A percentile compares a stretch with the other conserved stretches of the same genome.
phyloP scores from a whole-genome alignment of 2,797 vertebrate genomes.

The Babyrousa celebensis region DNA sequence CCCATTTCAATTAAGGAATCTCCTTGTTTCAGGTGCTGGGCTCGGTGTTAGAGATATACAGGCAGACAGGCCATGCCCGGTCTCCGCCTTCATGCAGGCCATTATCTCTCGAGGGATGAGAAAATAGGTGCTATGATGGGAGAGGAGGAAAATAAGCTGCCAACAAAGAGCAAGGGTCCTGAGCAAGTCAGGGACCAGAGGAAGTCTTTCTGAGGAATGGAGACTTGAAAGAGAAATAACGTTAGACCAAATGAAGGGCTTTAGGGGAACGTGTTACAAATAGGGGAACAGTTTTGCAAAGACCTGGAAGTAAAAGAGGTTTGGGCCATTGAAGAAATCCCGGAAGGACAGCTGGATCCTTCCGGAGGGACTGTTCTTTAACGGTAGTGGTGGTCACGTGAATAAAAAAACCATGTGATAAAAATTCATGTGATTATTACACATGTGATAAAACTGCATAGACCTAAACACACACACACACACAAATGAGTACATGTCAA shows the following conservation, averaged over 20 bases:
- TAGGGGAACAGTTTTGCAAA: neutral
- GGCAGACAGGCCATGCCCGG: neutral
- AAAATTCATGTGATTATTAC: too few species aligned
- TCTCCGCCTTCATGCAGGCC: neutral
- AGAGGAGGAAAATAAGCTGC: neutral
- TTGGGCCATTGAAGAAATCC: neutral
- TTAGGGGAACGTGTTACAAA: neutral
- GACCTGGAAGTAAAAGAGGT: neutral
- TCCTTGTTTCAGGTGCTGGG: neutral
- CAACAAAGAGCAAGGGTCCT: neutral
- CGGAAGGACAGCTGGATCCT: neutral
- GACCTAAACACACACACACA: neutral
- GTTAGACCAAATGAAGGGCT: conserved; percentile 4
- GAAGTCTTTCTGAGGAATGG: conserved; percentile 8
- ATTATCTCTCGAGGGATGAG: neutral
- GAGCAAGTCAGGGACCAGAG: neutral
- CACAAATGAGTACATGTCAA: neutral
- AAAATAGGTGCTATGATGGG: neutral
- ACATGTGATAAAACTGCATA: neutral
- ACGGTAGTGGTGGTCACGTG: neutral
- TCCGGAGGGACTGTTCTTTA: neutral
- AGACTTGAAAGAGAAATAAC: conserved; percentile 52
- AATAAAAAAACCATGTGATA: neutral
- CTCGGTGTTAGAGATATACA: neutral
- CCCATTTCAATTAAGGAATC: conserved; percentile 28